phyloP scores from a whole-genome alignment of 2,797 vertebrate genomes.

The Cirrhinus molitorella region DNA sequence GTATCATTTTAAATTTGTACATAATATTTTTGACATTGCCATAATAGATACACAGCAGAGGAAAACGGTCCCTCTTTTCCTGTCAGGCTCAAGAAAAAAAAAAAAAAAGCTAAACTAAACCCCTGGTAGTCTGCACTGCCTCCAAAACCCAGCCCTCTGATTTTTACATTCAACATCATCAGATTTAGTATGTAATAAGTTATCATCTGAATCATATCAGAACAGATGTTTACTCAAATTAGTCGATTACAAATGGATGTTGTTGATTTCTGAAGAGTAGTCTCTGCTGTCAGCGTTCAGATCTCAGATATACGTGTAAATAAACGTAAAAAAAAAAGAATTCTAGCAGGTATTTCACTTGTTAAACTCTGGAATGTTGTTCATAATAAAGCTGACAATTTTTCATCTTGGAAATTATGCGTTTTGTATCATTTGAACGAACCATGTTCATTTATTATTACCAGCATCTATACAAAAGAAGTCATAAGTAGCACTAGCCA shows the following conservation, averaged over 20 bases:
- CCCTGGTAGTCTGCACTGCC: slow-evolving; percentile 51
- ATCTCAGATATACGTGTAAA: slow-evolving; percentile 60
- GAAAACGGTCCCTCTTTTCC: slow-evolving; percentile 62
- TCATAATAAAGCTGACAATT: slow-evolving; percentile 84
- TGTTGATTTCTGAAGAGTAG: slow-evolving; percentile 64
- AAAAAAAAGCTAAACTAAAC: neutral
- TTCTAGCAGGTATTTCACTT: slow-evolving; percentile 72
- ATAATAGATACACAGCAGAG: slow-evolving; percentile 80
- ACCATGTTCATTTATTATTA: no score
- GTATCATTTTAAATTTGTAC: slow-evolving; percentile 88
- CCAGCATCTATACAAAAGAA: no score
- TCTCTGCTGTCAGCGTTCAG: slow-evolving; percentile 60
- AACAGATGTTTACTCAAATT: slow-evolving; percentile 61
- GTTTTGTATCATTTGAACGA: slow-evolving; percentile 8
- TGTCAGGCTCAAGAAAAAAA: slow-evolving; percentile 45
- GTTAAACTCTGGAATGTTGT: slow-evolving; percentile 82
- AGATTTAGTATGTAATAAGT: slow-evolving; percentile 61
- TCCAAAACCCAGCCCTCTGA: slow-evolving; percentile 44
- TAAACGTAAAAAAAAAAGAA: slow-evolving; percentile 42
- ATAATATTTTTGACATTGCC: slow-evolving; percentile 92
- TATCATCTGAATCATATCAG: slow-evolving; percentile 60
- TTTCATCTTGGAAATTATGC: slow-evolving; percentile 74
- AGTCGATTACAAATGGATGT: slow-evolving; percentile 63
- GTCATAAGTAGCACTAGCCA: no score
- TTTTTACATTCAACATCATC: slow-evolving; percentile 62